Conservation (phyloP, 2,113 vertebrate species). For the Python bivittatus region DNA sequence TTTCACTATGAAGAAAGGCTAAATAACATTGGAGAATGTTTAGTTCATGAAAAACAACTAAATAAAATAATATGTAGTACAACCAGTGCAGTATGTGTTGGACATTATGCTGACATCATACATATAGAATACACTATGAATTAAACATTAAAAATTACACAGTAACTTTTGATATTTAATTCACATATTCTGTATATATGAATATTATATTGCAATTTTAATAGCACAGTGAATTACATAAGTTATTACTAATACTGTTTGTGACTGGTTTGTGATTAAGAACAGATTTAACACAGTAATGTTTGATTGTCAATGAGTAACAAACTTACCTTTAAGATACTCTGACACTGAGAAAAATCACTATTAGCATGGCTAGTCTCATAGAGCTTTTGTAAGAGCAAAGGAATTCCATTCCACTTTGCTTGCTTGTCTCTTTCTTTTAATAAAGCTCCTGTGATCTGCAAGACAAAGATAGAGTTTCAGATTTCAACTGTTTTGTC, state of each 20-base stretch:
- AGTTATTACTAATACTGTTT: background rate
- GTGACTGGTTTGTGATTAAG: background rate
- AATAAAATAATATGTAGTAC: background rate
- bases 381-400: conserved; percentile 88
- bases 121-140: background rate
- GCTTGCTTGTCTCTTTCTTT: conserved; percentile 90
- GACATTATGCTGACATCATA: background rate
- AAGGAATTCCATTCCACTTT: conserved; percentile 95
- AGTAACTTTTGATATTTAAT: background rate
- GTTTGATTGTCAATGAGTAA: background rate
- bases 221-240: background rate
- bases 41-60: background rate
- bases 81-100: background rate
- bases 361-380: conserved; percentile 93
- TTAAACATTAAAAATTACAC: background rate
- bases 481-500: background rate
- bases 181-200: background rate
- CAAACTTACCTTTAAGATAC: conserved; percentile 87
- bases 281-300: background rate
- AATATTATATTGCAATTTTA: background rate
- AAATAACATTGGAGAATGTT: background rate
- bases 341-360: conserved; percentile 90
- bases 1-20: background rate
- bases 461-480: conserved; percentile 24
- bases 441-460: conserved; percentile 91